A percentile compares a stretch with the other conserved stretches of the same genome.
Conservation (phyloP, 2,113 vertebrate genomes). For the Cyphomyrus discorhynchus region DNA sequence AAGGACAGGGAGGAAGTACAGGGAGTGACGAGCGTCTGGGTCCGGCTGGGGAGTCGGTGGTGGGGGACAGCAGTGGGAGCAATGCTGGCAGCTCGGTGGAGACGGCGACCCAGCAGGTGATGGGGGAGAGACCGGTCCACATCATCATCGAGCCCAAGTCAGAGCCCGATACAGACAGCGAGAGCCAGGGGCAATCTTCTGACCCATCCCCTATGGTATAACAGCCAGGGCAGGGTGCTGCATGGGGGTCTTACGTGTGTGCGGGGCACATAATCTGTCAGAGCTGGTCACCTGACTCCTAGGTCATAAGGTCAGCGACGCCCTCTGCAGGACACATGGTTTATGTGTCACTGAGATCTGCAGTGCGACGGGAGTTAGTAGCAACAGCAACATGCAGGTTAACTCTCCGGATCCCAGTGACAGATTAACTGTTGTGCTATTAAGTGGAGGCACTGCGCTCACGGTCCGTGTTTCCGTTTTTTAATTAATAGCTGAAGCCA, state of each 20-base stretch:
- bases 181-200: constrained; percentile 37
- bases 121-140: constrained; percentile 50
- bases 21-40: constrained; percentile 48
- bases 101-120: constrained; percentile 27
- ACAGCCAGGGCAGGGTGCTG: neutral
- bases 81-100: constrained; percentile 31
- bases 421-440: constrained; percentile 12
- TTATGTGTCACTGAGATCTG: neutral
- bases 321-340: neutral
- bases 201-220: constrained; percentile 48
- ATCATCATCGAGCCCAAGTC: constrained; percentile 58
- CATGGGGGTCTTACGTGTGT: neutral
- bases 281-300: neutral
- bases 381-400: neutral
- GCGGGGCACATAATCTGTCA: neutral
- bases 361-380: neutral
- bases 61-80: constrained; percentile 49
- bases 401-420: neutral
- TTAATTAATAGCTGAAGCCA: neutral
- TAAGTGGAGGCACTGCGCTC: neutral
- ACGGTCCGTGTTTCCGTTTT: neutral
- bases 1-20: constrained; percentile 38
- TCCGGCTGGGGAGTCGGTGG: constrained; percentile 58
- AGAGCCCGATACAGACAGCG: constrained; percentile 47
- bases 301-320: neutral